A percentile compares a stretch with the other conserved stretches of the same genome.
These are phyloP conservation scores for Parasteatoda tepidariorum DNA, from an alignment of 1,140 invertebrate species.

Conservation along the genomic window DNA sequence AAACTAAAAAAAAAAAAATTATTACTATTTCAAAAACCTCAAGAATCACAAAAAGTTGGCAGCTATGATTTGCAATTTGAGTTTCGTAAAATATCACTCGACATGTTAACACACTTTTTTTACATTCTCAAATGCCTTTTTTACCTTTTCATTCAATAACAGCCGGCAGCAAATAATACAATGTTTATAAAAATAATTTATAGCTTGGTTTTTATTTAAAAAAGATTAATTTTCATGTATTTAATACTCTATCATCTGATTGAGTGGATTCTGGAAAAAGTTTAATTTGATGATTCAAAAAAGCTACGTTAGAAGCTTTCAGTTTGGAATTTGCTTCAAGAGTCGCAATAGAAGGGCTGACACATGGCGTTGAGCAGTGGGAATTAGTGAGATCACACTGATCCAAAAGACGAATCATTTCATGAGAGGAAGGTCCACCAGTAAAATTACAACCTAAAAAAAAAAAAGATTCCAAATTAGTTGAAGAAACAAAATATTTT, in stretches of 20 bases:
- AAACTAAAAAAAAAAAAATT: too few relatives aligned
- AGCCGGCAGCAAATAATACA: too few relatives aligned
- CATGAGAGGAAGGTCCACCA: constrained; percentile 89
- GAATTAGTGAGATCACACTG: constrained; percentile 92
- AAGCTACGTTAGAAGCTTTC: constrained; percentile 80
- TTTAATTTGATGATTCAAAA: constrained; percentile 69
- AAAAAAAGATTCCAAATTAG: neutral
- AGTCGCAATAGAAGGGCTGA: constrained; percentile 76
- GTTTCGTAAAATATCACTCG: too few relatives aligned
- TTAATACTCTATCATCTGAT: neutral
- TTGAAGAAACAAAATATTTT: neutral
- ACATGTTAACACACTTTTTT: too few relatives aligned
- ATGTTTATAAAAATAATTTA: too few relatives aligned
- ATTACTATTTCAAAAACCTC: too few relatives aligned
- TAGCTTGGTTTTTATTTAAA: too few relatives aligned
- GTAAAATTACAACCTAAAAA: constrained; percentile 71
- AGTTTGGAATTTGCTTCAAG: constrained; percentile 70
- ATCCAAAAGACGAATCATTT: constrained; percentile 88
- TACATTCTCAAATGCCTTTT: too few relatives aligned
- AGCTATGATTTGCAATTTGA: too few relatives aligned
- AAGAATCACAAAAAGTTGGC: too few relatives aligned
- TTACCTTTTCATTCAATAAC: too few relatives aligned
- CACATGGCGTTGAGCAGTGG: constrained; percentile 84
- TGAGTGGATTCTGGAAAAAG: constrained; percentile 8
- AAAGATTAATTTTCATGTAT: too few relatives aligned